Conservation (phyloP, 2,888 invertebrate genomes). For the Tethea ocularis region DNA sequence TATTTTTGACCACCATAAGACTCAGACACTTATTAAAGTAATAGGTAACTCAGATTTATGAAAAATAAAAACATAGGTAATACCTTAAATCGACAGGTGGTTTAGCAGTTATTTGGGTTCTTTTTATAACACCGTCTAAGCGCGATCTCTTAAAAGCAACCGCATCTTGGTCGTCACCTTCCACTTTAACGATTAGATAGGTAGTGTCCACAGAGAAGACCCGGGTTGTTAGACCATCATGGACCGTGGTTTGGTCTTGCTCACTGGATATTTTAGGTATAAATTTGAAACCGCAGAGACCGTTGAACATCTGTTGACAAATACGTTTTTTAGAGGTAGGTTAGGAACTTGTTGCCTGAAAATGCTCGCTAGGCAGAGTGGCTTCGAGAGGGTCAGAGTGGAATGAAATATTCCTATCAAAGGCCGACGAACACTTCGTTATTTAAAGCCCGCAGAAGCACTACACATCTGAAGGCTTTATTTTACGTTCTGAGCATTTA, state of each 20-base stretch:
- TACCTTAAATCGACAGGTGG: conserved; percentile 69
- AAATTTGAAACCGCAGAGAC: conserved; percentile 61
- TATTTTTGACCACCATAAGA: too few relatives aligned
- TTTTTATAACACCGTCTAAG: conserved; percentile 49
- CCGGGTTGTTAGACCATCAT: conserved; percentile 56
- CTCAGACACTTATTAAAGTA: too few relatives aligned
- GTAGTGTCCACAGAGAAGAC: conserved; percentile 60
- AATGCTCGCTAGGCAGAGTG: too few relatives aligned
- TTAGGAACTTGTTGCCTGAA: too few relatives aligned
- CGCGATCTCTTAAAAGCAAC: conserved; percentile 45
- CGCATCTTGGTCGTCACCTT: conserved; percentile 47
- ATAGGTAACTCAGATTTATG: too few relatives aligned
- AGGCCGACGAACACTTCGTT: too few relatives aligned
- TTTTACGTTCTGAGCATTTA: too few relatives aligned
- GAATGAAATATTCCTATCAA: too few relatives aligned
- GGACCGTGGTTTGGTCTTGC: conserved; percentile 30
- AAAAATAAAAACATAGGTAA: too few relatives aligned
- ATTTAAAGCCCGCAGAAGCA: too few relatives aligned
- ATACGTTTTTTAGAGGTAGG: background rate
- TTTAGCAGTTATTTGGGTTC: conserved; percentile 53
- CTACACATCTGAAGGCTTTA: too few relatives aligned
- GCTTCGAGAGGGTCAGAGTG: too few relatives aligned
- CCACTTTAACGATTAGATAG: conserved; percentile 67
- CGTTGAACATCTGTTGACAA: conserved; percentile 50
- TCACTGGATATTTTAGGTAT: conserved; percentile 45